These are phyloP conservation scores for Furcifer pardalis DNA, from an alignment of 2,797 vertebrate species.

Conservation along the genomic window DNA sequence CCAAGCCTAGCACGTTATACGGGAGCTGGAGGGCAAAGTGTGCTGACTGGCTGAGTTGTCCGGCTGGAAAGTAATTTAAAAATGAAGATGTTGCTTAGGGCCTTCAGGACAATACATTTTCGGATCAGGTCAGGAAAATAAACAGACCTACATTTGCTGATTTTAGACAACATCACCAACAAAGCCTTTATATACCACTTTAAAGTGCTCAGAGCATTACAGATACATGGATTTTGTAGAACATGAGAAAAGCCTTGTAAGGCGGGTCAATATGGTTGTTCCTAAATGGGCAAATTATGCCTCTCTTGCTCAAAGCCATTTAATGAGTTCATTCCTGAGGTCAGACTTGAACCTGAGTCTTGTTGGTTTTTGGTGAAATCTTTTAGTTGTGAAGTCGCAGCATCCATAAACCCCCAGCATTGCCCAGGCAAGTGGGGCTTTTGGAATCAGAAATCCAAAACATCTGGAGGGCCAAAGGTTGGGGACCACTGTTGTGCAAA, in stretches of 20 bases:
- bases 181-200: background rate
- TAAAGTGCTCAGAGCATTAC: background rate
- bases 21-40: constrained; percentile 94
- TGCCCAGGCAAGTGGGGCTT: too few species aligned
- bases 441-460: too few species aligned
- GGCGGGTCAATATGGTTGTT: background rate
- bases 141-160: background rate
- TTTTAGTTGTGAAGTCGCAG: background rate
- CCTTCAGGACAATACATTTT: background rate
- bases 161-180: background rate
- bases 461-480: too few species aligned
- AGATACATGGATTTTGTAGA: background rate
- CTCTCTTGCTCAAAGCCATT: too few species aligned
- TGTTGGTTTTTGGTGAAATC: background rate
- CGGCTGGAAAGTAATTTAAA: constrained; percentile 79
- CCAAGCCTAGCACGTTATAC: constrained; percentile 93
- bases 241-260: background rate
- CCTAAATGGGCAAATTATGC: too few species aligned
- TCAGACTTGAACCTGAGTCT: too few species aligned
- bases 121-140: background rate
- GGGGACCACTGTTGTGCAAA: too few species aligned
- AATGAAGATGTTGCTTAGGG: background rate
- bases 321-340: background rate
- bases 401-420: too few species aligned
- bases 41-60: constrained; percentile 95